A percentile compares a stretch with the other conserved stretches of the same genome.
Conservation (phyloP, 2,113 vertebrate genomes). For the Otocyon megalotis region DNA sequence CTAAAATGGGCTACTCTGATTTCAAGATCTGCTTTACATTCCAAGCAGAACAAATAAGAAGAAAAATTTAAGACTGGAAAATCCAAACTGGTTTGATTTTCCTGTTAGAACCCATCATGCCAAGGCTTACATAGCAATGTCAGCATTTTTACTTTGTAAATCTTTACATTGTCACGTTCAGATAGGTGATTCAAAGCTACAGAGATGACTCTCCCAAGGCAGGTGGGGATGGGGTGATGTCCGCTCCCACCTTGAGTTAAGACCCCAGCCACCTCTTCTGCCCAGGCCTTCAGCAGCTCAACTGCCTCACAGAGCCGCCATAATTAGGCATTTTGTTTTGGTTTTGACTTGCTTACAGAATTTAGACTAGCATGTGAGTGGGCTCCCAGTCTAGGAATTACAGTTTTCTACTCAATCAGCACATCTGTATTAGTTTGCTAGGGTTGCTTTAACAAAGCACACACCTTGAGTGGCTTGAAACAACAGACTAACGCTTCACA, state of each 20-base stretch:
- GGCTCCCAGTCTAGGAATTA: not conserved
- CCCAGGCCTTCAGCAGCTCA: not conserved
- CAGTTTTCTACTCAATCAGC: not conserved
- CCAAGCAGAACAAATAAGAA: conserved; percentile 10
- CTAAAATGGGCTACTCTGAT: not conserved
- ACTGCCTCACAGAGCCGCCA: not conserved
- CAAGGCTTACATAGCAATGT: not conserved
- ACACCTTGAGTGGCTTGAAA: not conserved
- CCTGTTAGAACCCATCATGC: not conserved
- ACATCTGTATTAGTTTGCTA: not conserved
- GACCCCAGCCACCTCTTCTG: not conserved
- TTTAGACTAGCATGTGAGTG: not conserved
- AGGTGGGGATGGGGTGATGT: accelerated
- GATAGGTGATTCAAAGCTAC: not conserved
- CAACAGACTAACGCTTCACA: not conserved
- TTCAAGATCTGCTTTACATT: not conserved
- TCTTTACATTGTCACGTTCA: not conserved
- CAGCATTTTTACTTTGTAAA: not conserved
- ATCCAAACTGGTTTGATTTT: not conserved
- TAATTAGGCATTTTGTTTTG: not conserved
- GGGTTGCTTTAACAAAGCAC: not conserved
- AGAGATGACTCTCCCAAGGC: not conserved
- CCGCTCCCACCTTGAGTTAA: not conserved
- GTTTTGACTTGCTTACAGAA: not conserved
- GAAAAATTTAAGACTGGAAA: not conserved